Evolutionary conservation across 2,888 invertebrate species (phyloP), one percentile per base, ranked within the genome.

Genomic region (Camponotus fellah): DNA sequence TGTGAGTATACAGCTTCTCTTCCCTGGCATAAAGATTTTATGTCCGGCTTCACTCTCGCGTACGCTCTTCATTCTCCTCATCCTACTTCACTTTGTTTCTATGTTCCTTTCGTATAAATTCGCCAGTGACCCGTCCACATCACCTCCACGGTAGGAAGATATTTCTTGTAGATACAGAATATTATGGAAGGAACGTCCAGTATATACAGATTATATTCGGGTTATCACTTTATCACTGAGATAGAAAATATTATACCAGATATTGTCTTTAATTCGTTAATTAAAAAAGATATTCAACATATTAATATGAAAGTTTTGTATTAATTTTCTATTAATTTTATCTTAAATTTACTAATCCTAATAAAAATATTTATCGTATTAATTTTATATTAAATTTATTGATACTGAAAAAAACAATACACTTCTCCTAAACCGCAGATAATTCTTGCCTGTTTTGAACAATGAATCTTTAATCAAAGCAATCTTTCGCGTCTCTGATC

Each of bases 1-100:
- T 83, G 12, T 10, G 81, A 82, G 81, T 80, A 86, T 75, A 84
- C 82, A 87, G 87, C 85, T 86, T 53, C n/a, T 53, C 49, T 90
- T 83, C 77, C 83, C 34, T 77, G 85, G 87, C 85, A 87, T 92
- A 89, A 91, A 92, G 89, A 85, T 92, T 92, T 92, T 92, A 92
- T 86, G 85, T 84, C 40, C 83, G 86, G 49, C 82, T 74, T 62
- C 79, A 75, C 64, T 72, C 65, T 49, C 81, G 64, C 72, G 69
- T 40, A 56, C 62, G 14, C 53, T 68, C 64, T 53, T 26, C 75
- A 65, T 83, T 62, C 26, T 32, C 75, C 71, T 53, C 72, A 8
- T 62, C 62, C 21, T 72, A 32, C 60, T 43, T 56, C 82, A 76
- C 81, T 82, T 53, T 60, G 76, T 72, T 80, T 80, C 80, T 37